Conservation (phyloP, 2,113 vertebrate genomes). For the Mus musculus region GRCm39 chr7:82134501-82135000, state of each 20-base stretch:
- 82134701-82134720: not conserved
- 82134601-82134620: not conserved
- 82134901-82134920: not conserved
- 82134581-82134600: constrained; percentile 4
- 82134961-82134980: not conserved
- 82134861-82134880: not conserved
- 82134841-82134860: not conserved
- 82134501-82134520: not conserved
- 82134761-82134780: too few relatives aligned
- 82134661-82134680: not conserved
- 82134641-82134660: not conserved
- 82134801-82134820: not conserved
- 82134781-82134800: too few relatives aligned
- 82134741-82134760: too few relatives aligned
- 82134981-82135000: not conserved
- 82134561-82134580: not conserved
- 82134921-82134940: not conserved
- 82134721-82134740: not conserved
- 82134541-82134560: not conserved
- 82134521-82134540: not conserved
- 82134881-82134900: not conserved
- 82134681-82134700: not conserved
- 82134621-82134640: not conserved
- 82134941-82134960: not conserved
- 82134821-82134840: not conserved